Evolutionary conservation across 2,113 vertebrate genomes (phyloP).

Genomic region (Asarcornis scutulata): DNA sequence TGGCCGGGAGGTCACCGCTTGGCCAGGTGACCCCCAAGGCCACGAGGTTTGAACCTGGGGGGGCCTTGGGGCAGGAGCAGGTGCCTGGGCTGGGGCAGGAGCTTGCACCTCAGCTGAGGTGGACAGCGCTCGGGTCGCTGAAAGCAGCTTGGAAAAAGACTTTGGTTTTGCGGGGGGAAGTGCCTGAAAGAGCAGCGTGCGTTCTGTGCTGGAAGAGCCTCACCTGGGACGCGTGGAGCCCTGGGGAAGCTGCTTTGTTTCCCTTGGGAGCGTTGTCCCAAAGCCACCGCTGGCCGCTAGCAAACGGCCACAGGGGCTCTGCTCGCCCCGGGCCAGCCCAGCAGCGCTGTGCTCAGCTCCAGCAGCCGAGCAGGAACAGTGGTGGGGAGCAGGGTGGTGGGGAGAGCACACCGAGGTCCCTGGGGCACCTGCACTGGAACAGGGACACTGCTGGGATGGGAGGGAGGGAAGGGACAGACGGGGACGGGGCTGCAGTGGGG

Average conservation of each 20-base stretch:
- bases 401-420: too few species aligned
- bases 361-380: too few species aligned
- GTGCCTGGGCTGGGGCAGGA: accelerated
- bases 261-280: neutral
- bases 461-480: too few species aligned
- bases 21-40: too few species aligned
- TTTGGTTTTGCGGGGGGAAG: neutral
- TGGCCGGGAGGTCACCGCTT: neutral
- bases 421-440: too few species aligned
- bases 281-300: neutral
- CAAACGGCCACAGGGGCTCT: too few species aligned
- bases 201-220: accelerated
- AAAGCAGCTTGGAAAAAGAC: accelerated
- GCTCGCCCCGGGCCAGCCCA: too few species aligned
- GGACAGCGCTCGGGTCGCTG: accelerated
- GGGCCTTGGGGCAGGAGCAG: too few species aligned
- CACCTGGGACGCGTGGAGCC: neutral
- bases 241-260: neutral
- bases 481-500: neutral
- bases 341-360: neutral
- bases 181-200: neutral
- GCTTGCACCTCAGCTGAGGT: neutral
- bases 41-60: too few species aligned
- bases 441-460: too few species aligned
- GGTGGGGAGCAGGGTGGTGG: too few species aligned